Conservation (phyloP, 1,140 invertebrate genomes). For the Lucilia sericata region DNA sequence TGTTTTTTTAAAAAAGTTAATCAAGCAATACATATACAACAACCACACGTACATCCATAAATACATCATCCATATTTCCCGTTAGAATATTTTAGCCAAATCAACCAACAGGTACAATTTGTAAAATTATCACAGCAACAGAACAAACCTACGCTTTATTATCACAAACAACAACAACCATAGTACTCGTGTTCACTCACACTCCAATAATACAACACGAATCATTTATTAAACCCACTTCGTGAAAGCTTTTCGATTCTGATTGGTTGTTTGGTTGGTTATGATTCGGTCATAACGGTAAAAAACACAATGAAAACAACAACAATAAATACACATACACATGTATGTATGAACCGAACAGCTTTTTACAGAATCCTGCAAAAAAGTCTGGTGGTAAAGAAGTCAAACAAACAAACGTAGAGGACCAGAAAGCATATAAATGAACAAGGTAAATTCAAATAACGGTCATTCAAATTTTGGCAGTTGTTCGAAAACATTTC, state of each 20-base stretch:
- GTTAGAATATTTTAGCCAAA: slow-evolving; percentile 12
- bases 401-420: background rate
- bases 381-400: background rate
- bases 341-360: background rate
- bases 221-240: background rate
- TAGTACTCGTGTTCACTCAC: background rate
- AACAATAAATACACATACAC: background rate
- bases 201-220: background rate
- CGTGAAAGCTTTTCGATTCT: slow-evolving; percentile 34
- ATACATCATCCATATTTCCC: background rate
- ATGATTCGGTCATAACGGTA: background rate
- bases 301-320: background rate
- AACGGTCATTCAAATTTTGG: slow-evolving; percentile 32
- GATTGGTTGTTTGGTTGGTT: slow-evolving; percentile 20
- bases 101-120: slow-evolving; percentile 5
- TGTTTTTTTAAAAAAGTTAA: no score
- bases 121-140: background rate
- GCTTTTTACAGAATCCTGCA: slow-evolving; percentile 34
- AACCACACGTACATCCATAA: no score
- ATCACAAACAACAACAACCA: background rate
- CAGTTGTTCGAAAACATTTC: slow-evolving; percentile 17
- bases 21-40: no score
- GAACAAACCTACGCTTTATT: background rate
- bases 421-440: slow-evolving; percentile 23
- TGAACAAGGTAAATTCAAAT: background rate